Conservation (phyloP, 2,113 vertebrate genomes). For the Phrynocephalus versicolor region DNA sequence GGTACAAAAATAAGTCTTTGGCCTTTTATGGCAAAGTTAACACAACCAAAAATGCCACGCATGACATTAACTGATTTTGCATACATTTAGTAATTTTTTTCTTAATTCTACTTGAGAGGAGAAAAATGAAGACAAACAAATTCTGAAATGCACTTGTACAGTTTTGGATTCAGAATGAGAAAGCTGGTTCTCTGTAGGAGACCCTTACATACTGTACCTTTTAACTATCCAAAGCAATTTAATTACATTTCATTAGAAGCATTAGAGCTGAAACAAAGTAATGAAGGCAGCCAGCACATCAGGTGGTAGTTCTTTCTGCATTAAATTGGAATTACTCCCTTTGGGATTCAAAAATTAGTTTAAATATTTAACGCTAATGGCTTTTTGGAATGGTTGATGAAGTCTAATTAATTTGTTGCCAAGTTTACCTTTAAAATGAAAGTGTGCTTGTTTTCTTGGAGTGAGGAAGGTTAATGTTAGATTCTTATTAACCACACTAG, state of each 20-base stretch:
- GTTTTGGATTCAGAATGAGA: conserved; percentile 42
- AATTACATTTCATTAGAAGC: conserved; percentile 75
- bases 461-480: conserved; percentile 24
- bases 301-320: conserved; percentile 74
- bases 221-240: conserved; percentile 72
- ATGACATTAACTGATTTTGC: conserved; percentile 37
- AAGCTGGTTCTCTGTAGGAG: conserved; percentile 43
- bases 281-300: conserved; percentile 65
- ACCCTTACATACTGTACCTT: conserved; percentile 58
- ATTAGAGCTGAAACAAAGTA: conserved; percentile 73
- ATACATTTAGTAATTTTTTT: conserved; percentile 29
- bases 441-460: conserved; percentile 37
- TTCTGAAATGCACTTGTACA: conserved; percentile 45
- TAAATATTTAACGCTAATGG: conserved; percentile 76
- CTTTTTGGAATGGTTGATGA: conserved; percentile 70
- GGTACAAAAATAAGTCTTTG: neutral
- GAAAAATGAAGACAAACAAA: conserved; percentile 34
- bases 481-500: neutral
- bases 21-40: neutral
- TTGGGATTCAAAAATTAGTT: conserved; percentile 75
- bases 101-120: conserved; percentile 22
- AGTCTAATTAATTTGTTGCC: conserved; percentile 70
- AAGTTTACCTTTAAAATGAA: conserved; percentile 67
- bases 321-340: conserved; percentile 74
- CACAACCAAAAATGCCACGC: conserved; percentile 14